Percentiles rank a stretch among this genome's conserved stretches.
phyloP scores from a whole-genome alignment of 2,797 vertebrate genomes.

The Mormyrus proboscirostris region DNA sequence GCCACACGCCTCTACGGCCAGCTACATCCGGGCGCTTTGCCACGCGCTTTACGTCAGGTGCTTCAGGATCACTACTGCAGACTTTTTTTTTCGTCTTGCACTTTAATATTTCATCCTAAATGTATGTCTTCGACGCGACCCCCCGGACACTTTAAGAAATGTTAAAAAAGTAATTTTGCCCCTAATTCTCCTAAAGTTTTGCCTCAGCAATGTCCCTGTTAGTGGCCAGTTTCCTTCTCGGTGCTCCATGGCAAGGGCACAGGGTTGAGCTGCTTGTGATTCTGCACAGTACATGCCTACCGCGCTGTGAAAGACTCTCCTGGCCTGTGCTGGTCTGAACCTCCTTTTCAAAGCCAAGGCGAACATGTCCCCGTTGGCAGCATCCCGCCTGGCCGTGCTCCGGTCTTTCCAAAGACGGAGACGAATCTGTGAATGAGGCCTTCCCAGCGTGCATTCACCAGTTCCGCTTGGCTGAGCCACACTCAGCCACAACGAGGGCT shows the following conservation, averaged over 20 bases:
- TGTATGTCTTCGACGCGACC: neutral
- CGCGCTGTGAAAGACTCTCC: conserved; percentile 32
- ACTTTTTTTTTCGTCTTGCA: neutral
- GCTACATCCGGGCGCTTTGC: neutral
- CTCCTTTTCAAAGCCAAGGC: conserved; percentile 33
- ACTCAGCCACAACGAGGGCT: conserved; percentile 34
- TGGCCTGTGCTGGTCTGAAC: conserved; percentile 30
- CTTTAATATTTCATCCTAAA: neutral
- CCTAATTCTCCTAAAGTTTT: neutral
- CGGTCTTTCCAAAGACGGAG: conserved; percentile 25
- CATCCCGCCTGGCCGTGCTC: conserved; percentile 26
- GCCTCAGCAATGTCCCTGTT: neutral
- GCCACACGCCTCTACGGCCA: neutral
- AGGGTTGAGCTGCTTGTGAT: conserved; percentile 35
- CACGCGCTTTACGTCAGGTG: neutral
- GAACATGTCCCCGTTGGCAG: conserved; percentile 43
- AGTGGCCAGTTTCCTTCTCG: neutral
- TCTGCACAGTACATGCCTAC: conserved; percentile 42
- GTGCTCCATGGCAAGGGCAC: neutral
- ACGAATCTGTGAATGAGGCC: conserved; percentile 36
- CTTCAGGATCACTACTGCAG: neutral
- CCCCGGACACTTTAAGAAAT: neutral
- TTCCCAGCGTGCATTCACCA: conserved; percentile 23
- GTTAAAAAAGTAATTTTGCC: neutral
- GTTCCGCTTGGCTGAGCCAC: conserved; percentile 37